Percentiles rank a stretch among this genome's conserved stretches.
These are phyloP conservation scores for Mastigias papua DNA, from an alignment of 30 jellyfish, hydroid and myxozoan species.

Conservation along the genomic window DNA sequence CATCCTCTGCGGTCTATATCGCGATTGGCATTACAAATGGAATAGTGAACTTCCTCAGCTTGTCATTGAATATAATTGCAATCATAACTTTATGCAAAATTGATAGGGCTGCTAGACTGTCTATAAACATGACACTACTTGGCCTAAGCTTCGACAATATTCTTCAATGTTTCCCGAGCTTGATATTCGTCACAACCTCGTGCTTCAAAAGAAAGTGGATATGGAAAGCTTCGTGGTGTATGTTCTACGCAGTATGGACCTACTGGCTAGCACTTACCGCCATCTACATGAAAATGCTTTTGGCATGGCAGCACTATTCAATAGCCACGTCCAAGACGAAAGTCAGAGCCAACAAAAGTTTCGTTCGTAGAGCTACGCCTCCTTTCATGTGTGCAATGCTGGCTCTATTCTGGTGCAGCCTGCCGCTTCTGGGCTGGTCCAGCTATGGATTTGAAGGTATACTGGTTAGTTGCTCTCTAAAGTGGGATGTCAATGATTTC, in stretches of 20 bases:
- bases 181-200: conserved; percentile 34
- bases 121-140: conserved; percentile 18
- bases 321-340: conserved; percentile 15
- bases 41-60: conserved; percentile 9
- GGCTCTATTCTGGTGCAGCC: conserved; percentile 47
- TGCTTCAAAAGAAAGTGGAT: conserved; percentile 33
- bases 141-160: conserved; percentile 22
- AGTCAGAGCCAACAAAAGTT: not conserved
- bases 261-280: conserved; percentile 48
- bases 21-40: conserved; percentile 32
- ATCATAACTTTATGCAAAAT: conserved; percentile 12
- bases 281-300: conserved; percentile 18
- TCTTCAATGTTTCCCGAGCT: conserved; percentile 24
- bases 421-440: conserved; percentile 54
- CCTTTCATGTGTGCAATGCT: not conserved
- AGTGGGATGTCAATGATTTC: conserved; percentile 34
- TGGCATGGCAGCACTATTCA: conserved; percentile 58
- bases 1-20: not conserved
- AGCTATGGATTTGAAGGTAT: conserved; percentile 51
- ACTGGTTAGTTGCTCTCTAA: conserved; percentile 30
- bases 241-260: conserved; percentile 31
- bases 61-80: conserved; percentile 7
- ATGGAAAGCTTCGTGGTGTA: conserved; percentile 17
- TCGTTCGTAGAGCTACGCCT: not conserved
- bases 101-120: conserved; percentile 12